Conservation (phyloP, 2,888 invertebrate genomes). For the Drosophila tanythrix region DNA sequence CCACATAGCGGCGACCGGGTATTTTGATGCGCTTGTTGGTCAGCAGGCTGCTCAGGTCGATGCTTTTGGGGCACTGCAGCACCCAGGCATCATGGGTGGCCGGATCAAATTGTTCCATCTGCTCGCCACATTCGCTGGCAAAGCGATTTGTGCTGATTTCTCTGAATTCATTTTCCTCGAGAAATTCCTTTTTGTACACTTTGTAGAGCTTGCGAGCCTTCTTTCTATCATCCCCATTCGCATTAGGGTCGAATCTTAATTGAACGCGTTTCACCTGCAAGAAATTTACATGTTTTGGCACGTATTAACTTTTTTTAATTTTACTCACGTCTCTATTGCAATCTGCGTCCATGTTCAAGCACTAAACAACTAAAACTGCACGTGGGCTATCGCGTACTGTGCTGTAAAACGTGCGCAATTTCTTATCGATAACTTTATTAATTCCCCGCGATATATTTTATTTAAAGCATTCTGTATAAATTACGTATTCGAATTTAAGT, state of each 20-base stretch:
- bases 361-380: background rate
- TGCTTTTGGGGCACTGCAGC: conserved; percentile 59
- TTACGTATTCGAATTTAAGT: background rate
- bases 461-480: background rate
- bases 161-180: conserved; percentile 39
- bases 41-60: conserved; percentile 22
- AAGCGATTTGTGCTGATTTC: conserved; percentile 4
- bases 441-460: background rate
- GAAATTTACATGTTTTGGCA: background rate
- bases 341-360: background rate
- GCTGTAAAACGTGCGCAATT: background rate
- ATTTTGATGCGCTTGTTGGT: conserved; percentile 54
- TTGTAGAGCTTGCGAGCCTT: conserved; percentile 5
- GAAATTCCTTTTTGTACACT: conserved; percentile 33
- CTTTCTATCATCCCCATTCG: background rate
- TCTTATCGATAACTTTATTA: background rate
- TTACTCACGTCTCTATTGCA: background rate
- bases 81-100: conserved; percentile 60
- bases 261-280: background rate
- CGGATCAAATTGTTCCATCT: conserved; percentile 42
- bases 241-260: background rate
- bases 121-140: conserved; percentile 17
- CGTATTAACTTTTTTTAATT: background rate
- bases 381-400: background rate
- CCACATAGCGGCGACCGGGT: conserved; percentile 57